phyloP scores from a whole-genome alignment of 2,888 invertebrate genomes.

The Eilema caniola region DNA sequence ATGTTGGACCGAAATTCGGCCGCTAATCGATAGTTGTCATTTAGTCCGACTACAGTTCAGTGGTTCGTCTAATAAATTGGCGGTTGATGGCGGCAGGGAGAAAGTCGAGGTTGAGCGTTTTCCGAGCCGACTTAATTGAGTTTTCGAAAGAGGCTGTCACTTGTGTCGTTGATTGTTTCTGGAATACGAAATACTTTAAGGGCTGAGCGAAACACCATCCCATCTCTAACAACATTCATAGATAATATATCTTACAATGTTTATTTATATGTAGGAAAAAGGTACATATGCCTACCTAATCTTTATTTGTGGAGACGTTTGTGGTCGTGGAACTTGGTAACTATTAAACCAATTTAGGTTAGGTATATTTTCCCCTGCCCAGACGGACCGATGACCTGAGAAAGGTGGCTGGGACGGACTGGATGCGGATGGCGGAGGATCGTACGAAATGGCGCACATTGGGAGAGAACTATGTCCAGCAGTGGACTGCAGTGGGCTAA shows the following conservation, averaged over 20 bases:
- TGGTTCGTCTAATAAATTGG: constrained; percentile 64
- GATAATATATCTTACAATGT: not conserved
- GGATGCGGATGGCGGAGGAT: too few relatives aligned
- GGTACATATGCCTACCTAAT: too few relatives aligned
- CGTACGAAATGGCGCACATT: too few relatives aligned
- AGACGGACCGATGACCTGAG: too few relatives aligned
- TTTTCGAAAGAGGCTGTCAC: constrained; percentile 60
- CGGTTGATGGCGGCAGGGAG: constrained; percentile 53
- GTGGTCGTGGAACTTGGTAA: not conserved
- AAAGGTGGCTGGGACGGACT: too few relatives aligned
- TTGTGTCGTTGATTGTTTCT: constrained; percentile 43
- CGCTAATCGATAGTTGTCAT: constrained; percentile 38
- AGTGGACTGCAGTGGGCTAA: too few relatives aligned
- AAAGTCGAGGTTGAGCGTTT: constrained; percentile 53
- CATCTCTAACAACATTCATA: constrained; percentile 20
- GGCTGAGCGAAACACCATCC: constrained; percentile 9
- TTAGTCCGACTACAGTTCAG: constrained; percentile 51
- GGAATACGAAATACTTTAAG: constrained; percentile 28
- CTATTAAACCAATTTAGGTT: not conserved
- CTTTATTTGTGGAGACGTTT: too few relatives aligned
- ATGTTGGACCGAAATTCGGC: constrained; percentile 20
- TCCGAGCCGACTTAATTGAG: constrained; percentile 67
- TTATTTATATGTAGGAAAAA: too few relatives aligned
- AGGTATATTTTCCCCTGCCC: too few relatives aligned
- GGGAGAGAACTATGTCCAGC: too few relatives aligned